Percentiles rank a stretch among this genome's conserved stretches.
Evolutionary conservation across 1,140 invertebrate genomes (phyloP).

Genomic region (Meloidogyne chitwoodi): DNA sequence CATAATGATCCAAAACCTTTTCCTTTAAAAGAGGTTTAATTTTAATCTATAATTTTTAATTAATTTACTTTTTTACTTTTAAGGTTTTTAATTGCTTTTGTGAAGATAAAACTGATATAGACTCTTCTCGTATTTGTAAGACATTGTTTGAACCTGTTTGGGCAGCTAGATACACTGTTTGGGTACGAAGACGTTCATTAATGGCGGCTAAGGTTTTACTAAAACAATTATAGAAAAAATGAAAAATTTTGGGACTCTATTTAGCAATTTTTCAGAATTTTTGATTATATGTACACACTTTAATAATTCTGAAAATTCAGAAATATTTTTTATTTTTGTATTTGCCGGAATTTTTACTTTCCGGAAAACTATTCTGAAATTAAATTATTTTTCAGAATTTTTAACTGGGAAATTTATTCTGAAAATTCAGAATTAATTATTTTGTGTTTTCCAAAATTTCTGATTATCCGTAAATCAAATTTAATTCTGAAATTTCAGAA

Average conservation of each 20-base stretch:
- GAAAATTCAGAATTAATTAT: background rate
- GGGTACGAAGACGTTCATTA: background rate
- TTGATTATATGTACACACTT: no score
- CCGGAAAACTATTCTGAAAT: no score
- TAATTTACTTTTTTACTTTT: background rate
- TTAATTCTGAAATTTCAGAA: no score
- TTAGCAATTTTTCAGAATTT: no score
- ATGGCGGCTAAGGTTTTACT: background rate
- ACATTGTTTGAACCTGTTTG: constrained; percentile 36
- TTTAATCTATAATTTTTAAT: constrained; percentile 36
- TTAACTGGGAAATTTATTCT: no score
- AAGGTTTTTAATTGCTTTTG: background rate
- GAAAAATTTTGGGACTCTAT: no score
- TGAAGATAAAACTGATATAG: background rate
- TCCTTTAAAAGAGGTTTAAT: constrained; percentile 51
- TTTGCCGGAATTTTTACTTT: constrained; percentile 36
- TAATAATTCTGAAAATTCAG: no score
- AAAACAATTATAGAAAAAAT: background rate
- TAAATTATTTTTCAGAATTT: no score
- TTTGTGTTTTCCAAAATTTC: constrained; percentile 31
- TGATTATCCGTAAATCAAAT: no score
- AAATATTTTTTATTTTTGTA: background rate
- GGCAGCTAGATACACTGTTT: constrained; percentile 37
- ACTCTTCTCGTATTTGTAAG: constrained; percentile 21
- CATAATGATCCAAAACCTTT: constrained; percentile 77